A percentile compares a stretch with the other conserved stretches of the same genome.
Conservation (phyloP, 2,113 vertebrate genomes). For the Bettongia penicillata region DNA sequence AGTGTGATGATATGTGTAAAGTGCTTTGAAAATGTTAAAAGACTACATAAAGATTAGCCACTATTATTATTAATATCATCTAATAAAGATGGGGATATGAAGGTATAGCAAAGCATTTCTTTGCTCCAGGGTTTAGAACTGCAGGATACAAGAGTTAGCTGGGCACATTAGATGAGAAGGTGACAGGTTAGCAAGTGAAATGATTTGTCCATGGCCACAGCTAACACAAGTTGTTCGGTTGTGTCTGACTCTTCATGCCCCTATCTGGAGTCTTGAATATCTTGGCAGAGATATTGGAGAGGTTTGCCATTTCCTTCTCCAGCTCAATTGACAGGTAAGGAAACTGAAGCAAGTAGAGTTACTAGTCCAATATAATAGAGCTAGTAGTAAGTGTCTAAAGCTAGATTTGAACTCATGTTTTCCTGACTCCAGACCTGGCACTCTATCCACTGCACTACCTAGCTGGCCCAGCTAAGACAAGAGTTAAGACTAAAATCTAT, state of each 20-base stretch:
- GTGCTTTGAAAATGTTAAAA: neutral
- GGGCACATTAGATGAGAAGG: neutral
- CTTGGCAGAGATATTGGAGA: too few relatives aligned
- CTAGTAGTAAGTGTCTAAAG: neutral
- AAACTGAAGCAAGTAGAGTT: neutral
- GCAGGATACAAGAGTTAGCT: neutral
- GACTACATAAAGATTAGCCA: neutral
- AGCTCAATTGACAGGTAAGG: too few relatives aligned
- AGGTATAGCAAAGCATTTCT: neutral
- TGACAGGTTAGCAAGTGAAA: too few relatives aligned
- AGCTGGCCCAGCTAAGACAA: neutral
- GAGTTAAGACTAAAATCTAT: neutral
- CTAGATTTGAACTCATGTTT: neutral
- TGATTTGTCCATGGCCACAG: too few relatives aligned
- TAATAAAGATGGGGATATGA: neutral
- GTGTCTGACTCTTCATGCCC: too few relatives aligned
- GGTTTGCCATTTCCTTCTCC: too few relatives aligned
- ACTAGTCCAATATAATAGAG: neutral
- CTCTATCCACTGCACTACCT: too few relatives aligned
- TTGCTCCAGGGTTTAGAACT: slow-evolving; percentile 4
- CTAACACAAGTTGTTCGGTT: too few relatives aligned
- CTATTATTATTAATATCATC: neutral
- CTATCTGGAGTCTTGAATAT: too few relatives aligned
- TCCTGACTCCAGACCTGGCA: neutral
- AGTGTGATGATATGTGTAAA: neutral